Evolutionary conservation across 2,888 invertebrate genomes (phyloP).

Genomic region (Camptogramma bilineatum): DNA sequence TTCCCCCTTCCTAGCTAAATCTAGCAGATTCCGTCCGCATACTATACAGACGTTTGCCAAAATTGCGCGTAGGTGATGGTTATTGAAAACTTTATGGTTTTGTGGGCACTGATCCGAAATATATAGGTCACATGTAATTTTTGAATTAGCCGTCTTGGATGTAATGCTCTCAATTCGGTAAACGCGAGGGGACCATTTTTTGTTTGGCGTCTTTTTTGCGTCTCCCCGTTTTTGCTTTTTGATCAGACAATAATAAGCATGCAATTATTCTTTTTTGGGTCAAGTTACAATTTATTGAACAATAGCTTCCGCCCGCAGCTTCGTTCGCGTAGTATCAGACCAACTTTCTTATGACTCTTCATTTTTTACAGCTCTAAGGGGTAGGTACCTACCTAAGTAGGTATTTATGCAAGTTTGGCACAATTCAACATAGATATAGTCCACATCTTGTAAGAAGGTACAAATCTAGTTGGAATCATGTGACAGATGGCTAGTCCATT

Average conservation of each 20-base stretch:
- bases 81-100: constrained; percentile 46
- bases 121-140: constrained; percentile 45
- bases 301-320: too few species aligned
- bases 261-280: not conserved
- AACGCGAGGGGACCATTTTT: constrained; percentile 31
- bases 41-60: constrained; percentile 29
- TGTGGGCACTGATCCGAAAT: constrained; percentile 27
- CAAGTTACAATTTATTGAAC: too few species aligned
- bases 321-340: too few species aligned
- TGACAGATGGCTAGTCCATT: too few species aligned
- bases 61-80: constrained; percentile 39
- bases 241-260: not conserved
- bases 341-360: too few species aligned
- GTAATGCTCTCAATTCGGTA: constrained; percentile 35
- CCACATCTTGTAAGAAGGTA: too few species aligned
- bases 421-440: too few species aligned
- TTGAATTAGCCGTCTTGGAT: constrained; percentile 35
- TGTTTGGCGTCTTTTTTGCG: constrained; percentile 18
- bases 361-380: too few species aligned
- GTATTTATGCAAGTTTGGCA: too few species aligned
- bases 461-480: too few species aligned
- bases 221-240: not conserved
- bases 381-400: too few species aligned
- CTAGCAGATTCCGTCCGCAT: constrained; percentile 26
- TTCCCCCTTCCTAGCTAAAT: constrained; percentile 7